Conservation (phyloP, 2,113 vertebrate species). For the Falco punctatus region DNA sequence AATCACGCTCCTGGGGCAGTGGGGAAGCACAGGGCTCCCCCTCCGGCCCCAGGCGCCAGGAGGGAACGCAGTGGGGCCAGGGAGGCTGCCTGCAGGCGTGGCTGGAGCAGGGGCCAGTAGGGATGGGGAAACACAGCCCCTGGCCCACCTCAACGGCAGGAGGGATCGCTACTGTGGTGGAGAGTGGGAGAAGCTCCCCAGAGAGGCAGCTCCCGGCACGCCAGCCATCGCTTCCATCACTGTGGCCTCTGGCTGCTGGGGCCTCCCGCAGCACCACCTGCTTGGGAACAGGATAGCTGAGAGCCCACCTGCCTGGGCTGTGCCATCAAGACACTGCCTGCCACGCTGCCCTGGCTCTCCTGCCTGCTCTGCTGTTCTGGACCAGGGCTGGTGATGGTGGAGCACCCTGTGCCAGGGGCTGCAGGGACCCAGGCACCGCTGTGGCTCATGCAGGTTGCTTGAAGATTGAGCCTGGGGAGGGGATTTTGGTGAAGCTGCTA, state of each 20-base stretch:
- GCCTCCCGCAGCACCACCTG: neutral
- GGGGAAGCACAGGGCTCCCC: neutral
- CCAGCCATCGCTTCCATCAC: neutral
- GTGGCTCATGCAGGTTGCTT: neutral
- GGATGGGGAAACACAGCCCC: neutral
- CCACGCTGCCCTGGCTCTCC: neutral
- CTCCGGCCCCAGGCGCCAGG: rapidly evolving
- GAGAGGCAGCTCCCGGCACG: neutral
- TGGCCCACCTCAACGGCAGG: neutral
- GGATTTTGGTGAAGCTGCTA: slow-evolving; percentile 23
- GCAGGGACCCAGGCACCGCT: rapidly evolving
- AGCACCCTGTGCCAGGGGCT: neutral
- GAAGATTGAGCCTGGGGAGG: slow-evolving; percentile 32
- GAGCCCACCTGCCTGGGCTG: rapidly evolving
- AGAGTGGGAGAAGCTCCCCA: neutral
- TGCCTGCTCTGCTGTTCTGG: rapidly evolving
- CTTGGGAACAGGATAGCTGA: rapidly evolving
- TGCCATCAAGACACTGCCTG: rapidly evolving
- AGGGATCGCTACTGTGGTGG: rapidly evolving
- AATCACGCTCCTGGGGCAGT: neutral
- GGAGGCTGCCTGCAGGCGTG: neutral
- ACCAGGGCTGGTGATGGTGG: rapidly evolving
- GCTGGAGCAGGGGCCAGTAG: too few species aligned
- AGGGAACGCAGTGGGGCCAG: rapidly evolving
- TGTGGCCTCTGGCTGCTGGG: neutral